A percentile compares a stretch with the other conserved stretches of the same genome.
phyloP scores from a whole-genome alignment of 2,113 vertebrate species.

The Cygnus atratus region DNA sequence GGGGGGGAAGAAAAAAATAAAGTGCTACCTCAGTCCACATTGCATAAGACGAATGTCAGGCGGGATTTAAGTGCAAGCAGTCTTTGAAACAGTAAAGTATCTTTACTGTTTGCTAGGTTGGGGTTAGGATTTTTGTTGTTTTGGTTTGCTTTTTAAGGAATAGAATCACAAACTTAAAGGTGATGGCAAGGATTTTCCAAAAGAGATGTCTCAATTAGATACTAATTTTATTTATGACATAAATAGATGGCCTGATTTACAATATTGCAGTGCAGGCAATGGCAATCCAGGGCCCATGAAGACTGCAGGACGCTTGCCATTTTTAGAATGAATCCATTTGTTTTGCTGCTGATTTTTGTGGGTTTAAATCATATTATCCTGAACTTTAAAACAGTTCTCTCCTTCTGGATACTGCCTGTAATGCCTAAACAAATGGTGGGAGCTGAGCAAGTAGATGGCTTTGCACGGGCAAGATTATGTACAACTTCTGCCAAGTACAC shows the following conservation, averaged over 20 bases:
- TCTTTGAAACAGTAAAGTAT: neutral
- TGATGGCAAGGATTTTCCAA: neutral
- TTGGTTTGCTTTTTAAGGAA: neutral
- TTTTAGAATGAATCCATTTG: neutral
- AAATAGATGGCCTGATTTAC: neutral
- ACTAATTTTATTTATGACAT: neutral
- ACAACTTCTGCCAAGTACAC: neutral
- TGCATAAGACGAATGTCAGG: neutral
- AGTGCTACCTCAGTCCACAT: neutral
- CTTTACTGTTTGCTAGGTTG: neutral
- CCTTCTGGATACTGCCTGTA: neutral
- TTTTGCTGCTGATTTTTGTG: neutral
- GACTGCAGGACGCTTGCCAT: neutral
- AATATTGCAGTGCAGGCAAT: neutral
- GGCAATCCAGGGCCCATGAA: neutral
- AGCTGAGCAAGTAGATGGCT: neutral
- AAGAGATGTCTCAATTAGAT: neutral
- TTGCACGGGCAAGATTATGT: neutral
- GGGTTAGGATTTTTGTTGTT: neutral
- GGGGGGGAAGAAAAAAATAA: neutral
- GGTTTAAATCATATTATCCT: neutral
- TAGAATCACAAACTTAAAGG: neutral
- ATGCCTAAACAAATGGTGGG: neutral
- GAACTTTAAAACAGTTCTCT: neutral
- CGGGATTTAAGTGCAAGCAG: neutral